A percentile compares a stretch with the other conserved stretches of the same genome.
Conservation (phyloP, 2,113 vertebrate species). For the Pardalotus punctatus region DNA sequence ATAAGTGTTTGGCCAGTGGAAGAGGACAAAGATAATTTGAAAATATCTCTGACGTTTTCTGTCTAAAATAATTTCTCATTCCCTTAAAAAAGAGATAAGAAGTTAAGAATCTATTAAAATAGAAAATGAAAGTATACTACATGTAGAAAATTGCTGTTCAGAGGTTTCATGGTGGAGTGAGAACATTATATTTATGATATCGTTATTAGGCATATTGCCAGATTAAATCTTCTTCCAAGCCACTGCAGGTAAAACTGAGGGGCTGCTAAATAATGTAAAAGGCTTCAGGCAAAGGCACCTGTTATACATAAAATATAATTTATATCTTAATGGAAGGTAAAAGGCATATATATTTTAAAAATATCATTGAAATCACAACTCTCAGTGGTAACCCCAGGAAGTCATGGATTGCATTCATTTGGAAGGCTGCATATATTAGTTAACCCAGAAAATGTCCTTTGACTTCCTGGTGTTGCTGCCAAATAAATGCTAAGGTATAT, state of each 20-base stretch:
- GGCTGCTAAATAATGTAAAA: background rate
- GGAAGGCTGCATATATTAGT: background rate
- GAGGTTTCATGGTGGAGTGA: background rate
- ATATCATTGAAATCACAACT: background rate
- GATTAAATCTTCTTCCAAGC: background rate
- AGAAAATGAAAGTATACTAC: background rate
- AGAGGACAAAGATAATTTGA: background rate
- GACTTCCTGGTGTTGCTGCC: background rate
- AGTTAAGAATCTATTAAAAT: background rate
- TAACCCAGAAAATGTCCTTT: background rate
- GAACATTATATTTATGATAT: background rate
- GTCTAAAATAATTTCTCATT: background rate
- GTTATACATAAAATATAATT: background rate
- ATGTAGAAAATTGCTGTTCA: background rate
- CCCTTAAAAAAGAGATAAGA: background rate
- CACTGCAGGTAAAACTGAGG: background rate
- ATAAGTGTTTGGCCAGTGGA: background rate
- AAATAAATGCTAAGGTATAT: background rate
- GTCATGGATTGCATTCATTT: background rate
- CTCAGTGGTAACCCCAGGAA: background rate
- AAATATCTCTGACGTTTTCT: background rate
- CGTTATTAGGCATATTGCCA: background rate
- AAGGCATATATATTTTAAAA: background rate
- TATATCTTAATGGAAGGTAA: background rate
- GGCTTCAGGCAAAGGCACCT: background rate